These are phyloP conservation scores for Antheraea assamensis DNA, from an alignment of 2,888 invertebrate species.

Conservation along the genomic window DNA sequence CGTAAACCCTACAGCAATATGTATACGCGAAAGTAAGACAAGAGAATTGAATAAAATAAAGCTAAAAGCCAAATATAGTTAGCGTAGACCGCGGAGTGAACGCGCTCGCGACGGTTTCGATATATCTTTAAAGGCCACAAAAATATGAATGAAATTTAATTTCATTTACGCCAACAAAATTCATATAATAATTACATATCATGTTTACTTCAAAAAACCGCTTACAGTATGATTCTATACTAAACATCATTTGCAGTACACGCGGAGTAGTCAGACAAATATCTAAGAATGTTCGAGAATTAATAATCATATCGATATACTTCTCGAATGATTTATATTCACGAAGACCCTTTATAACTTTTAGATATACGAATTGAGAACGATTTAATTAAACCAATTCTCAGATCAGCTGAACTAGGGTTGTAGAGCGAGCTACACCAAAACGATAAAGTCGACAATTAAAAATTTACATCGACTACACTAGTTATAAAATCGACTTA, in stretches of 20 bases:
- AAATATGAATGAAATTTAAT: slow-evolving; percentile 29
- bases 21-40: slow-evolving; percentile 42
- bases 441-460: background rate
- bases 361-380: background rate
- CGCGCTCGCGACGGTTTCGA: background rate
- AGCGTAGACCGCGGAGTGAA: background rate
- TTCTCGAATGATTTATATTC: background rate
- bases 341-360: background rate
- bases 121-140: slow-evolving; percentile 54
- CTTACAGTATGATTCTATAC: background rate
- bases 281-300: background rate
- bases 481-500: slow-evolving; percentile 12
- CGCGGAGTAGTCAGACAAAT: background rate
- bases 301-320: background rate
- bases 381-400: background rate
- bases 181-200: background rate
- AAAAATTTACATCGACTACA: slow-evolving; percentile 2
- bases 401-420: background rate
- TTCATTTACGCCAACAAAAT: slow-evolving; percentile 19
- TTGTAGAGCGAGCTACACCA: background rate
- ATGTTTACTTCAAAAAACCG: background rate
- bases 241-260: slow-evolving; percentile 6
- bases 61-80: slow-evolving; percentile 40
- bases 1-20: slow-evolving; percentile 30
- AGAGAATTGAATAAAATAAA: slow-evolving; percentile 51